phyloP scores from a whole-genome alignment of 1,140 invertebrate genomes.

The Carposina sasakii region DNA sequence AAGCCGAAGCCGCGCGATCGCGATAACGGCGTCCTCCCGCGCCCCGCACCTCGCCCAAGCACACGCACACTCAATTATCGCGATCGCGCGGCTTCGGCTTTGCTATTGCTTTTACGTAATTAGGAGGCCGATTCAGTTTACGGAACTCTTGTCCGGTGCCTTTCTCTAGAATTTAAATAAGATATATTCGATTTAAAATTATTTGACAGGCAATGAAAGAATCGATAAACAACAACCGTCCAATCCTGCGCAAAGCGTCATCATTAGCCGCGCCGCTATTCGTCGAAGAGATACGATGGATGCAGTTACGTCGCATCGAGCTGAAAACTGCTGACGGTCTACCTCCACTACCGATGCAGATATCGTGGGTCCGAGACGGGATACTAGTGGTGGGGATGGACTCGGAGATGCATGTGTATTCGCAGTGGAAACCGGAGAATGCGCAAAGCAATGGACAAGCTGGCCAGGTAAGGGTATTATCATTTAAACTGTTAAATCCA shows the following conservation, averaged over 20 bases:
- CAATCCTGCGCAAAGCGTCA: constrained; percentile 89
- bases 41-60: no score
- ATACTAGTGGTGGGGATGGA: constrained; percentile 99
- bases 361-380: constrained; percentile 98
- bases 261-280: constrained; percentile 88
- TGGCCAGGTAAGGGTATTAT: constrained; percentile 31
- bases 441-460: constrained; percentile 47
- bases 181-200: no score
- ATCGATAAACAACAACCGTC: constrained; percentile 83
- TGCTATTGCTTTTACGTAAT: no score
- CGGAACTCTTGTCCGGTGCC: no score
- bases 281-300: constrained; percentile 94
- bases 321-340: constrained; percentile 95
- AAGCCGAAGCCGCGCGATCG: no score
- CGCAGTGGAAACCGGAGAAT: constrained; percentile 93
- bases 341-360: constrained; percentile 97
- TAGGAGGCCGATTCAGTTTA: no score
- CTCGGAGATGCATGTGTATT: constrained; percentile 99
- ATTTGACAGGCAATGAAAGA: constrained; percentile 80
- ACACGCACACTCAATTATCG: no score
- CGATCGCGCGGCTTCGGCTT: no score
- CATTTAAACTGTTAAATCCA: no score
- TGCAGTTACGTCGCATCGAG: constrained; percentile 94
- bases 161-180: no score
- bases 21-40: no score